Conservation (phyloP, 2,888 invertebrate genomes). For the Pherbina coryleti region DNA sequence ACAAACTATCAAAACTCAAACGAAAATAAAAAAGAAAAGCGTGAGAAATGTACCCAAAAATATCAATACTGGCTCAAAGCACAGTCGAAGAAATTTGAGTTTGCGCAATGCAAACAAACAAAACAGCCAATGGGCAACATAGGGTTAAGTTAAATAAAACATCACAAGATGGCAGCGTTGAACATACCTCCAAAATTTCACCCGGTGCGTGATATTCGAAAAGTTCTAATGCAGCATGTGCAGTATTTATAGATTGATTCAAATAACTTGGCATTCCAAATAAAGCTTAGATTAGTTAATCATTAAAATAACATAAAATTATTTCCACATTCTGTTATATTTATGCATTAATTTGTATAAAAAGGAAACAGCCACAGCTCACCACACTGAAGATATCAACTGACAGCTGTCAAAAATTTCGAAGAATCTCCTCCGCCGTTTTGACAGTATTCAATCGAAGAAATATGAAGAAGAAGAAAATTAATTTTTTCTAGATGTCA, state of each 20-base stretch:
- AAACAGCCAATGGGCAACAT: too few species aligned
- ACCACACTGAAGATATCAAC: not conserved
- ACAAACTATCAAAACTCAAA: too few species aligned
- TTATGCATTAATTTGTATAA: not conserved
- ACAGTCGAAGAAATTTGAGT: too few species aligned
- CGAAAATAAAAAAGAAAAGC: too few species aligned
- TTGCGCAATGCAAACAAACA: too few species aligned
- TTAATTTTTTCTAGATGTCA: slow-evolving; percentile 31
- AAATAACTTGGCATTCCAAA: not conserved
- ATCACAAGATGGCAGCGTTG: slow-evolving; percentile 22
- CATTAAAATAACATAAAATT: not conserved
- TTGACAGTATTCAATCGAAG: slow-evolving; percentile 35
- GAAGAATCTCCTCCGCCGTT: not conserved
- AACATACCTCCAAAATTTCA: not conserved
- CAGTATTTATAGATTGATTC: not conserved
- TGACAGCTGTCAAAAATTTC: slow-evolving; percentile 31
- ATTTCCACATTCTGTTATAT: not conserved
- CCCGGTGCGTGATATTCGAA: not conserved
- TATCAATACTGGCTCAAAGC: too few species aligned
- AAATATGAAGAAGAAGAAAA: slow-evolving; percentile 9
- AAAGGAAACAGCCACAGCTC: not conserved
- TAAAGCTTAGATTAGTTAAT: not conserved
- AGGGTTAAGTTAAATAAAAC: too few species aligned
- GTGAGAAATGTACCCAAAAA: too few species aligned
- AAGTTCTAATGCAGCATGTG: not conserved